Base-by-base conservation (phyloP, 2,888 invertebrate genomes). In the Pinctada fucata region DNA sequence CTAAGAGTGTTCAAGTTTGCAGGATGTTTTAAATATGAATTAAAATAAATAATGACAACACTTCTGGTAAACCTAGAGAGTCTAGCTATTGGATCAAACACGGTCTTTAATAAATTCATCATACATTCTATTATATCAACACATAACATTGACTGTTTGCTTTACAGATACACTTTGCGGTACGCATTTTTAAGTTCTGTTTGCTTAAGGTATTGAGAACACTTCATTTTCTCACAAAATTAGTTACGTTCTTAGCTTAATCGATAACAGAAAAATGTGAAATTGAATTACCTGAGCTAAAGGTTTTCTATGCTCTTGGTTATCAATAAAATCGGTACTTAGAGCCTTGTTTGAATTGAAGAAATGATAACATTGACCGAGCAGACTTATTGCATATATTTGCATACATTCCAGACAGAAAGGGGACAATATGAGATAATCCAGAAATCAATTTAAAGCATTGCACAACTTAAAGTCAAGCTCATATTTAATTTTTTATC, bases 181-280 rank as follows among this genome's bases (percentile, higher is more conserved):
- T 13, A 6, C 58, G 8, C 8, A 13, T 10, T 58, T 58, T 58
- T 10, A 58, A 58, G 58, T 58, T 58, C 13, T 58, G 13, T 58
- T 58, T 6, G 13, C 58, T 58, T 58, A 58, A 58, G 58, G 58
- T 58, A 58, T 58, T 58, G 58, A 58, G 58, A 58, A 6, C 58
- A 58, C 58, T 58, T 58, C 58, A 58, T 58, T 58, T 58, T 58
- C 58, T 58, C 58, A 58, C 58, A 58, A 58, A 58, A 58, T 58
- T 58, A 58, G 58, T 58, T 58, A 58, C 58, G 58, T 58, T 58
- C 13, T 58, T 6, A 58, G 13, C 58, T 10, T 6, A 58, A 58
- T 58, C 58, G 58, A 58, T 58, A 58, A 10, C 13, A 6, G 58
- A 58, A 58, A 58, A 10, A 58, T 58, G 58, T 58, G 58, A 58